Conservation (phyloP, 2,888 invertebrate genomes). For the Eristalis pertinax region DNA sequence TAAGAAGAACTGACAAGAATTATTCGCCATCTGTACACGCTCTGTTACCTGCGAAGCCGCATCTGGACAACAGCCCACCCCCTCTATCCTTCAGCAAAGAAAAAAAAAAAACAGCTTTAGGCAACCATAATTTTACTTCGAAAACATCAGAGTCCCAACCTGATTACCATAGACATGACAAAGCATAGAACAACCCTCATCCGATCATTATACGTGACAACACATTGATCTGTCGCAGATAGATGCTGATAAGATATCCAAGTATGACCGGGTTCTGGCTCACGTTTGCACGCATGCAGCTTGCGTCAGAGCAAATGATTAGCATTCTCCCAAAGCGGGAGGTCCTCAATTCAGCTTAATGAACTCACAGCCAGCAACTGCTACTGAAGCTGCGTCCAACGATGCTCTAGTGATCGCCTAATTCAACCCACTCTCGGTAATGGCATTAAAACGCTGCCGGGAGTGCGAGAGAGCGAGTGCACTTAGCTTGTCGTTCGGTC, state of each 20-base stretch:
- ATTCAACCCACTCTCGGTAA: slow-evolving; percentile 27
- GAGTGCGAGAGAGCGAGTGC: slow-evolving; percentile 20
- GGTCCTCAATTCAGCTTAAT: slow-evolving; percentile 25
- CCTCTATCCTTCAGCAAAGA: too few relatives aligned
- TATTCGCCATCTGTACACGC: too few relatives aligned
- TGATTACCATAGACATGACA: background rate
- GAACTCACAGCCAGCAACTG: background rate
- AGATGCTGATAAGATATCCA: background rate
- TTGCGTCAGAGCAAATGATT: background rate
- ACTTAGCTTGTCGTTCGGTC: slow-evolving; percentile 31
- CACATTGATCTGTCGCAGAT: background rate
- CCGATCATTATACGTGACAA: background rate
- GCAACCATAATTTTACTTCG: too few relatives aligned
- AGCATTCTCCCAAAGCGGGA: background rate
- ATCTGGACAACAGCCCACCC: too few relatives aligned
- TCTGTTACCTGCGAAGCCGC: too few relatives aligned
- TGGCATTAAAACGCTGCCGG: slow-evolving; percentile 23
- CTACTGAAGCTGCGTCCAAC: background rate
- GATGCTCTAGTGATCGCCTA: slow-evolving; percentile 1
- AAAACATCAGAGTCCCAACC: background rate
- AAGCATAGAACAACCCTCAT: too few relatives aligned
- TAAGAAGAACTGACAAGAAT: too few relatives aligned
- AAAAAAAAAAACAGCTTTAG: too few relatives aligned
- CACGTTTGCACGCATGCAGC: background rate
- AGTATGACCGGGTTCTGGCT: background rate